Conservation (phyloP, 2,888 invertebrate genomes). For the Tupiocoris notatus region DNA sequence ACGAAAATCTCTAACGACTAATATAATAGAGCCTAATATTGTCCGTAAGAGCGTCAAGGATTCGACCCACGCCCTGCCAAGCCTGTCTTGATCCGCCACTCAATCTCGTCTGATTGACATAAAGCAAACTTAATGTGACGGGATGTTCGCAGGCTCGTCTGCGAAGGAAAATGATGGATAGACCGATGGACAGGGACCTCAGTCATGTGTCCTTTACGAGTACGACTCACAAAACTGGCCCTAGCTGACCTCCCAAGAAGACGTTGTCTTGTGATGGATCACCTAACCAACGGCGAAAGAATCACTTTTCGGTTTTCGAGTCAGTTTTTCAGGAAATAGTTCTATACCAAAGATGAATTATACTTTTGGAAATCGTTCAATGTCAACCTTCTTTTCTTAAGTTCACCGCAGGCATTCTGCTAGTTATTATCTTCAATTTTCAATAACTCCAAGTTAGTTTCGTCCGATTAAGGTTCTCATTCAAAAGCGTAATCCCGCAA, state of each 20-base stretch:
- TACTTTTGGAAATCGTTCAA: not conserved
- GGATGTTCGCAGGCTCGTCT: not conserved
- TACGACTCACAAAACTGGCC: no score
- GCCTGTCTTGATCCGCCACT: no score
- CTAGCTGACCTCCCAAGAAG: not conserved
- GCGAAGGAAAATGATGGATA: not conserved
- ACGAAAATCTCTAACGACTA: no score
- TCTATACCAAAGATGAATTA: no score
- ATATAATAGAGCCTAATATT: constrained; percentile 3
- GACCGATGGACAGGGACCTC: not conserved
- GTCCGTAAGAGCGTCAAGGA: not conserved
- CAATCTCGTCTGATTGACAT: constrained; percentile 17
- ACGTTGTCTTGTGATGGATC: not conserved
- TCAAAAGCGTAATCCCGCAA: not conserved
- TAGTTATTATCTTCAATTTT: not conserved
- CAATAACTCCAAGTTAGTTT: not conserved
- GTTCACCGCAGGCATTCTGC: not conserved
- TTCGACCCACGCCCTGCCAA: not conserved
- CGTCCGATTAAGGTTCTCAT: no score
- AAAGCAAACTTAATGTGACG: constrained; percentile 37
- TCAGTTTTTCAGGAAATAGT: not conserved
- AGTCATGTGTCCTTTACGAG: not conserved
- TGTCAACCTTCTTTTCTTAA: not conserved
- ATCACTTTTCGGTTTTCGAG: not conserved
- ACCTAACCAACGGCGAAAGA: not conserved